Percentiles rank a stretch among this genome's conserved stretches.
phyloP scores from a whole-genome alignment of 1,140 invertebrate genomes.

The Atta texana region DNA sequence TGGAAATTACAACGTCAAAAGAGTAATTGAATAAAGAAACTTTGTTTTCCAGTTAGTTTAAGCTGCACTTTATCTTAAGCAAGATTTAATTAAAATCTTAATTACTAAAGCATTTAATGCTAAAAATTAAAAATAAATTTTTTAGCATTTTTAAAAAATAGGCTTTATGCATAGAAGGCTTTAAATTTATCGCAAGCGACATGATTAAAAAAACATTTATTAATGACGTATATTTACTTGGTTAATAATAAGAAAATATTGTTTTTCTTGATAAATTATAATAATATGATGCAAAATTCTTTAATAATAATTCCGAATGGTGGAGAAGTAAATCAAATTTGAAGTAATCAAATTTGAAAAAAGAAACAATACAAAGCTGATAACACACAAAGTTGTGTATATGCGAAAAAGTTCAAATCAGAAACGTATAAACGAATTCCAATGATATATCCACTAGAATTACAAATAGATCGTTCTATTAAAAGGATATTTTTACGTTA shows the following conservation, averaged over 20 bases:
- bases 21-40: constrained; percentile 61
- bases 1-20: constrained; percentile 63
- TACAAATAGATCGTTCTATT: constrained; percentile 63
- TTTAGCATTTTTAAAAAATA: constrained; percentile 21
- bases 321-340: background rate
- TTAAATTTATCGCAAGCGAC: background rate
- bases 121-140: constrained; percentile 46
- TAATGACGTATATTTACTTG: background rate
- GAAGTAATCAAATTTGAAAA: background rate
- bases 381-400: background rate
- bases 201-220: background rate
- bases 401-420: constrained; percentile 24
- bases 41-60: constrained; percentile 63
- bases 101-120: constrained; percentile 56
- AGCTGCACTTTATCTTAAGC: constrained; percentile 53
- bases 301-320: background rate
- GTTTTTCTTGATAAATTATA: background rate
- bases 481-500: constrained; percentile 56
- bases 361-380: background rate
- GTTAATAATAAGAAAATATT: background rate
- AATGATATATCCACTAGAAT: constrained; percentile 27
- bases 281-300: background rate
- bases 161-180: background rate
- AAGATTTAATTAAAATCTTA: constrained; percentile 63
- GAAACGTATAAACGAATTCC: constrained; percentile 26